These are phyloP conservation scores for Pelagia noctiluca DNA, from an alignment of 30 jellyfish, hydroid and myxozoan species.

Conservation along the genomic window DNA sequence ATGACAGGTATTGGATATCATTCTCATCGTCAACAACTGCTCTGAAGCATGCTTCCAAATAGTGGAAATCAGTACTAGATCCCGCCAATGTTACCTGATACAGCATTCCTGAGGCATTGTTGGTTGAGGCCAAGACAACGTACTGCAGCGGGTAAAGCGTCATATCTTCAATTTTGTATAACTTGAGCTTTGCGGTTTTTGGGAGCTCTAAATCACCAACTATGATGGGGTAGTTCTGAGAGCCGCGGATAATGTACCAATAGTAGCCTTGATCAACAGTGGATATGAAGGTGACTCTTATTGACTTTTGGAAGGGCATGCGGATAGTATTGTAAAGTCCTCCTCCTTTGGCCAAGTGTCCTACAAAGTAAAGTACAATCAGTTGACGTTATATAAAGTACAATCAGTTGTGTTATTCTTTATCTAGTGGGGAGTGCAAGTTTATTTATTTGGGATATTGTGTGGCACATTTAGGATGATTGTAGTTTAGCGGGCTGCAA, in stretches of 20 bases:
- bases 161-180: constrained; percentile 54
- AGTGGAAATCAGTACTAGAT: constrained; percentile 60
- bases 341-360: constrained; percentile 80
- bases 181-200: constrained; percentile 61
- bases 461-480: too few species aligned
- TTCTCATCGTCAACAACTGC: constrained; percentile 55
- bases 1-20: constrained; percentile 73
- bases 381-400: too few species aligned
- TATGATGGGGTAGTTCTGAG: constrained; percentile 74
- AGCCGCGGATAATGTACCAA: constrained; percentile 84
- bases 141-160: constrained; percentile 50
- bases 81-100: constrained; percentile 82
- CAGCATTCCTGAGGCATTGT: constrained; percentile 66
- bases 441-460: too few species aligned
- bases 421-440: too few species aligned
- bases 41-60: constrained; percentile 86
- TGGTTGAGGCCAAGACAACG: constrained; percentile 52
- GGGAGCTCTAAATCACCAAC: constrained; percentile 87
- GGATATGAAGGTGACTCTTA: constrained; percentile 63
- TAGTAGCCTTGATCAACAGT: constrained; percentile 48
- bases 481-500: too few species aligned
- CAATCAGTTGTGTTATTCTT: too few species aligned
- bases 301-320: constrained; percentile 77
- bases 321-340: constrained; percentile 84
- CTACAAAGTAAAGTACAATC: too few species aligned